Percentiles rank a stretch among this genome's conserved stretches.
These are phyloP conservation scores for Palythoa heliodiscus DNA, from an alignment of 92 coral and sea anemone genomes.

Conservation along the genomic window DNA sequence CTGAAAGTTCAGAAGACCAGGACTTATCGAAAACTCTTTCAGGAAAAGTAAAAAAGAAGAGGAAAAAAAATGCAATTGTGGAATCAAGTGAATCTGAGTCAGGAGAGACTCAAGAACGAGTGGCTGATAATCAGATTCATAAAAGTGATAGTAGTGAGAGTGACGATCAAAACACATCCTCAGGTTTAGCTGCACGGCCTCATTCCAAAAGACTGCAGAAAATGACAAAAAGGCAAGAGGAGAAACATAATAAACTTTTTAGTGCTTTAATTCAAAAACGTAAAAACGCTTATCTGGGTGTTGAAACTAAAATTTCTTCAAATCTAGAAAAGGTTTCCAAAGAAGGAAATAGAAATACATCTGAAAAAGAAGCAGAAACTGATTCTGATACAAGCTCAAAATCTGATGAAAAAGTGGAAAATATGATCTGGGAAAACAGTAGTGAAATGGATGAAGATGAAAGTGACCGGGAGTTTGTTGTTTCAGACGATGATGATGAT, in stretches of 20 bases:
- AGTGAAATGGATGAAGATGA: slow-evolving; percentile 78
- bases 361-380: slow-evolving; percentile 27
- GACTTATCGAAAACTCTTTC: background rate
- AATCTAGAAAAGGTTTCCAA: background rate
- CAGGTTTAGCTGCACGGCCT: slow-evolving; percentile 1
- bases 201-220: slow-evolving; percentile 53
- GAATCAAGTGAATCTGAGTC: slow-evolving; percentile 32
- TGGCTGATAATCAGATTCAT: background rate
- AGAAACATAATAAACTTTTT: slow-evolving; percentile 49
- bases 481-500: slow-evolving; percentile 52
- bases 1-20: slow-evolving; percentile 14
- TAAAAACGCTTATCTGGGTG: slow-evolving; percentile 46
- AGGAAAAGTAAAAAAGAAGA: slow-evolving; percentile 15
- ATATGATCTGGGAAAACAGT: slow-evolving; percentile 42
- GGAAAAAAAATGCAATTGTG: background rate
- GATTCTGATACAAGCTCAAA: slow-evolving; percentile 31
- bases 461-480: slow-evolving; percentile 83
- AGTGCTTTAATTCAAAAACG: slow-evolving; percentile 57
- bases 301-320: slow-evolving; percentile 41
- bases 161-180: background rate
- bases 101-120: background rate
- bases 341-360: background rate
- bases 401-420: slow-evolving; percentile 40
- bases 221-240: slow-evolving; percentile 46
- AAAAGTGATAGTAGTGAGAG: slow-evolving; percentile 2